Evolutionary conservation across 2,888 invertebrate species (phyloP), one percentile per base, ranked within the genome.

Genomic region (Caenorhabditis parvicauda): DNA sequence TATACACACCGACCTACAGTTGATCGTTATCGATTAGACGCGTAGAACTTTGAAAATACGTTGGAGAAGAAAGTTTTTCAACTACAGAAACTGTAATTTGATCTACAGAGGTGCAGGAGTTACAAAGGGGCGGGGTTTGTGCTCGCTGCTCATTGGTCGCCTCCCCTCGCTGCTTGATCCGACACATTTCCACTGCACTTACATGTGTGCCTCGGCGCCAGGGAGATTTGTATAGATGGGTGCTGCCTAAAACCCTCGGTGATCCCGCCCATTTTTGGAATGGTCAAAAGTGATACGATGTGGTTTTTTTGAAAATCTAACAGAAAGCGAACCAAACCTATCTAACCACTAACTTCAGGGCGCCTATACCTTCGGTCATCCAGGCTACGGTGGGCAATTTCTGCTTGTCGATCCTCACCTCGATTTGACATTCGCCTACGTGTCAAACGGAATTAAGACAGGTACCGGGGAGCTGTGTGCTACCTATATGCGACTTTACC

Each of bases 321-420:
- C 35, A 12, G 35, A 35, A 35, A n/a, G 35, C 12, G 35, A 35
- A 35, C 12, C 12, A 12, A 35, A n/a, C n/a, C n/a, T n/a, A n/a
- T n/a, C n/a, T 50, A 29, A 22, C 3, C 12, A 27, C 19, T 22
- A 3, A 9, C 39, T 71, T 28, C 51, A 74, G 74, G 64, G 63
- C 6, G 67, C 65, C 9, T 77, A 54, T 54, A 66, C 67, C 12
- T 77, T 77, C 51, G 77, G 77, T 24, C 77, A 77, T 44, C 77
- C 77, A 7, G 77, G 77, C 24, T 77, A 70, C 44, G 77, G 77
- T 6, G 76, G 77, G 32, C 77, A 77, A 45, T 65, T 68, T 7
- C 57, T 77, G 14, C 67, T 71, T 42, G 65, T 77, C 37, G 77
- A 77, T 45, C 61, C 67, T 2, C 38, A 53, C 12, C 62, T 62